A percentile compares a stretch with the other conserved stretches of the same genome.
These are phyloP conservation scores for Triplophysa dalaica DNA, from an alignment of 2,113 vertebrate genomes.

Conservation along the genomic window DNA sequence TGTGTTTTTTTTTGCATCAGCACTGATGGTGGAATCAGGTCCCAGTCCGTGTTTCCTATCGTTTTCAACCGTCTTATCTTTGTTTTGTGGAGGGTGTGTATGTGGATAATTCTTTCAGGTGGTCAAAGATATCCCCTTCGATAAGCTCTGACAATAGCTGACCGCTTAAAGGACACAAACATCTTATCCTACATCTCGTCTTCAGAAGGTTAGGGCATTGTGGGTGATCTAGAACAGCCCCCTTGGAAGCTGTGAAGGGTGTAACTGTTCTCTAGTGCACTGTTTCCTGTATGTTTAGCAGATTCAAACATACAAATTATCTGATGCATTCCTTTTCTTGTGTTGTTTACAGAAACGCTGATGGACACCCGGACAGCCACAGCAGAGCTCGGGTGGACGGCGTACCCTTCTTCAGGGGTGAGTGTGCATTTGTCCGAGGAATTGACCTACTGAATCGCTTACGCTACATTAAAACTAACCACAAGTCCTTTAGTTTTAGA, in stretches of 20 bases:
- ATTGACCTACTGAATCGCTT: background rate
- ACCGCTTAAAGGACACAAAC: slow-evolving; percentile 7
- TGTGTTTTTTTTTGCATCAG: too few species aligned
- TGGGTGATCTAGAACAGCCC: background rate
- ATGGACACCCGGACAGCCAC: slow-evolving; percentile 98
- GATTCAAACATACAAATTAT: too few species aligned
- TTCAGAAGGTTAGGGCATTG: background rate
- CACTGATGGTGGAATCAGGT: background rate
- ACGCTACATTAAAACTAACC: background rate
- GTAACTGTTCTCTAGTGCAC: background rate
- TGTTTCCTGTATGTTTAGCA: too few species aligned
- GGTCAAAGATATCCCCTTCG: slow-evolving; percentile 41
- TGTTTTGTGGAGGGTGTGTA: slow-evolving; percentile 23
- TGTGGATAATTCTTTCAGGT: slow-evolving; percentile 25
- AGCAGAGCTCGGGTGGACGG: slow-evolving; percentile 96
- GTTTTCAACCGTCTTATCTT: slow-evolving; percentile 43
- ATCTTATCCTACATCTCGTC: slow-evolving; percentile 4
- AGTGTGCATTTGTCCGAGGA: slow-evolving; percentile 65
- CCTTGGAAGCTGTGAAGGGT: background rate
- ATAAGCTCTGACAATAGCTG: slow-evolving; percentile 36
- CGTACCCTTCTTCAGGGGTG: slow-evolving; percentile 95
- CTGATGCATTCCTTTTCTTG: slow-evolving; percentile 17
- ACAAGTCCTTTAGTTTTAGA: slow-evolving; percentile 3
- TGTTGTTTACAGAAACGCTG: slow-evolving; percentile 83
- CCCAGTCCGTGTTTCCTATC: slow-evolving; percentile 12